Percentiles rank a stretch among this genome's conserved stretches.
Conservation (phyloP, 2,113 vertebrate species). For the Sciurus niger region DNA sequence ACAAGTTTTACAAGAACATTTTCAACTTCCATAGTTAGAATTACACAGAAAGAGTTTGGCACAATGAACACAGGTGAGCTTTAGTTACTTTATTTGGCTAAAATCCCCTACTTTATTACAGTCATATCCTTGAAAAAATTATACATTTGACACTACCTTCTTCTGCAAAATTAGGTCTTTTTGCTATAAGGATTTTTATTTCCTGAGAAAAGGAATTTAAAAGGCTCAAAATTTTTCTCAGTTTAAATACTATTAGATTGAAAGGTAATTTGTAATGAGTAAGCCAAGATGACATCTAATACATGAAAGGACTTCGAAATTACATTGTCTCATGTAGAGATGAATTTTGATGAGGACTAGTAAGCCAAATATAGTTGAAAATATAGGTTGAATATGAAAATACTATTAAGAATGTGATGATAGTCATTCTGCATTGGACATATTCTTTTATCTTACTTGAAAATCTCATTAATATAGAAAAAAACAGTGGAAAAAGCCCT, state of each 20-base stretch:
- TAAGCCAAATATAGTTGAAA: slow-evolving; percentile 78
- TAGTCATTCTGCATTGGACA: slow-evolving; percentile 78
- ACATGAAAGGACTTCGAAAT: slow-evolving; percentile 84
- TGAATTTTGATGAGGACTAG: slow-evolving; percentile 83
- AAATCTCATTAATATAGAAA: slow-evolving; percentile 82
- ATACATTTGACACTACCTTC: slow-evolving; percentile 54
- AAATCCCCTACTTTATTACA: slow-evolving; percentile 52
- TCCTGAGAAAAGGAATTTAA: slow-evolving; percentile 74
- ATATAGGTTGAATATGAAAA: slow-evolving; percentile 81
- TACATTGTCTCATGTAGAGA: slow-evolving; percentile 77
- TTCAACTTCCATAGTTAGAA: slow-evolving; percentile 83
- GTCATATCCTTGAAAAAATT: slow-evolving; percentile 6
- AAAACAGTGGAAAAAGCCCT: neutral
- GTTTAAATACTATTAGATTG: slow-evolving; percentile 81
- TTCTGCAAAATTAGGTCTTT: slow-evolving; percentile 63
- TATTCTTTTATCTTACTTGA: slow-evolving; percentile 82
- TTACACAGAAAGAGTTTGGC: slow-evolving; percentile 68
- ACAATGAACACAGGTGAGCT: slow-evolving; percentile 82
- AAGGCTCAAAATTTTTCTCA: slow-evolving; percentile 76
- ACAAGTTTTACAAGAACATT: slow-evolving; percentile 85
- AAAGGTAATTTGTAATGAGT: slow-evolving; percentile 85
- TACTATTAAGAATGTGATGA: slow-evolving; percentile 30
- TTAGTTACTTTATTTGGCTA: slow-evolving; percentile 73
- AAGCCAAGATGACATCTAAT: slow-evolving; percentile 83
- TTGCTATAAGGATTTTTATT: slow-evolving; percentile 60